phyloP scores from a whole-genome alignment of 2,113 vertebrate species.

The Grammomys dolichurus region DNA sequence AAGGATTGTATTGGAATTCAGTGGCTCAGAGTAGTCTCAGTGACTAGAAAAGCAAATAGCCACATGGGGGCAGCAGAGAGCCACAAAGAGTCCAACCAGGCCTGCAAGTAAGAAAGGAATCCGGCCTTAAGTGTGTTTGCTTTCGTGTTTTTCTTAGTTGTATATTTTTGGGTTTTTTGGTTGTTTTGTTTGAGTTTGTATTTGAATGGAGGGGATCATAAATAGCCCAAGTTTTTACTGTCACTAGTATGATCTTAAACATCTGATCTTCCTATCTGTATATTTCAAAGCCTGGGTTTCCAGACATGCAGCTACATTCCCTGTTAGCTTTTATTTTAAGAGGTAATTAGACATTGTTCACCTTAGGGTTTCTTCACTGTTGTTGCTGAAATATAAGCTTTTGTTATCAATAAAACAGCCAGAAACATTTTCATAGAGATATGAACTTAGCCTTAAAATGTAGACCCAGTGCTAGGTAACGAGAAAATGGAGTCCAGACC shows the following conservation, averaged over 20 bases:
- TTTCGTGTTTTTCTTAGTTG: background rate
- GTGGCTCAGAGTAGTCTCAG: background rate
- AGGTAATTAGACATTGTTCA: background rate
- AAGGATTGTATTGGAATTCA: background rate
- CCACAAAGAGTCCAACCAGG: background rate
- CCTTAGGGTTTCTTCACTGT: background rate
- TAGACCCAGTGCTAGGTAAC: background rate
- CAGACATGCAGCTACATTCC: background rate
- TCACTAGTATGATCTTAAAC: background rate
- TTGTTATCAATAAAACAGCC: background rate
- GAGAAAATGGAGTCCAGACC: background rate
- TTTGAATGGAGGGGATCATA: background rate
- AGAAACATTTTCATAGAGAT: background rate
- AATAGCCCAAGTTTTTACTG: background rate
- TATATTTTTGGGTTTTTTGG: background rate
- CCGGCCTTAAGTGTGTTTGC: background rate
- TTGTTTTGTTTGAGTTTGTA: background rate
- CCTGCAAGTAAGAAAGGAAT: accelerated
- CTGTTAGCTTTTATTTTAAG: background rate
- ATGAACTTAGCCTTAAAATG: background rate
- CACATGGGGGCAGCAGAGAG: conserved; percentile 33
- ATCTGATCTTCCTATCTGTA: no score
- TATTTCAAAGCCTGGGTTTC: background rate
- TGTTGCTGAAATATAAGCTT: background rate
- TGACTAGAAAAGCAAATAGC: background rate